These are phyloP conservation scores for Platygyra sinensis DNA, from an alignment of 64 coral and sea anemone genomes.

Conservation along the genomic window DNA sequence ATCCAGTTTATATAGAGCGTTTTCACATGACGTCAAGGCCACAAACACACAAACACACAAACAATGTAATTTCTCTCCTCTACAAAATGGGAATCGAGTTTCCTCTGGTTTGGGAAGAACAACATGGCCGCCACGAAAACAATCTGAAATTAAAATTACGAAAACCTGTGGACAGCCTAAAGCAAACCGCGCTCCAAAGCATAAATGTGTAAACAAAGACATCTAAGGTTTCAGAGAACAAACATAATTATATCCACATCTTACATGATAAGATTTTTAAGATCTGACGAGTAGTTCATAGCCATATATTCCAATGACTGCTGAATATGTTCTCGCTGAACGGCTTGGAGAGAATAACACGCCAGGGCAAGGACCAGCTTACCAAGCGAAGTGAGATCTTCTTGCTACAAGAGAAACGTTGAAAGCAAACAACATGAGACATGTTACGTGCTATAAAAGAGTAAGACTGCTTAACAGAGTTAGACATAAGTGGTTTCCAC, in stretches of 20 bases:
- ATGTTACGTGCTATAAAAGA: neutral
- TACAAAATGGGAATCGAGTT: no score
- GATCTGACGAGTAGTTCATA: slow-evolving; percentile 89
- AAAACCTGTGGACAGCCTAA: no score
- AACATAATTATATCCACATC: neutral
- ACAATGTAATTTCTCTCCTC: no score
- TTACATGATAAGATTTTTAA: slow-evolving; percentile 97
- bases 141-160: no score
- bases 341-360: slow-evolving; percentile 94
- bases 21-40: no score
- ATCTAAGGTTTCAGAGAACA: neutral
- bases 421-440: neutral
- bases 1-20: no score
- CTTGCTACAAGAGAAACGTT: slow-evolving; percentile 63
- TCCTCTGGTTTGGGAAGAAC: no score
- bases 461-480: neutral
- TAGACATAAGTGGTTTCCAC: neutral
- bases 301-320: slow-evolving; percentile 91
- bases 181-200: no score
- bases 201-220: neutral
- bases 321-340: slow-evolving; percentile 91
- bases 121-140: no score
- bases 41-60: no score
- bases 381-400: slow-evolving; percentile 88
- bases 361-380: slow-evolving; percentile 92